Evolutionary conservation across 2,113 vertebrate genomes (phyloP).

Genomic region (Chitala chitala): DNA sequence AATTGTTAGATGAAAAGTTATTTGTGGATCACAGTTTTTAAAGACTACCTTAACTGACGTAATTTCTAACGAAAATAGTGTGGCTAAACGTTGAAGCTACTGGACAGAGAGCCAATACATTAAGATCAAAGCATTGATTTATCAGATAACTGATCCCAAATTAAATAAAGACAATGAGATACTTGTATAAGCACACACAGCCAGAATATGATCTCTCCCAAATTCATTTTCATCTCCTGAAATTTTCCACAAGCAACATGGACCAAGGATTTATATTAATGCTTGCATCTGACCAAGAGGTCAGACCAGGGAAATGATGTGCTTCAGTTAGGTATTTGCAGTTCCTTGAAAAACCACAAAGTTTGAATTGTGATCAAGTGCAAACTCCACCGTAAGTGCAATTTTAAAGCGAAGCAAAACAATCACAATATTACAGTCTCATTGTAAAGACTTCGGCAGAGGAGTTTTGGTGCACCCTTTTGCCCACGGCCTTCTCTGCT

Average conservation of each 20-base stretch:
- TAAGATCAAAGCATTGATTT: no score
- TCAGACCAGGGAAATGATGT: neutral
- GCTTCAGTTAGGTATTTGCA: neutral
- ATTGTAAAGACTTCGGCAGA: neutral
- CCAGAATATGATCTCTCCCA: neutral
- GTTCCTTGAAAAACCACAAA: conserved; percentile 1
- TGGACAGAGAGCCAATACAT: no score
- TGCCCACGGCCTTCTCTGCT: neutral
- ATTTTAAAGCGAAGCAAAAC: neutral
- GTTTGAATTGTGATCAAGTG: conserved; percentile 14
- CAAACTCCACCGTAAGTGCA: neutral
- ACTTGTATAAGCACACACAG: neutral
- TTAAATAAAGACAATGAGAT: neutral
- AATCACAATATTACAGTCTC: neutral
- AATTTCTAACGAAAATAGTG: no score
- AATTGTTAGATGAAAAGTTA: no score
- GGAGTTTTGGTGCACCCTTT: neutral
- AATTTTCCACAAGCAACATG: neutral
- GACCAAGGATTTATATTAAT: neutral
- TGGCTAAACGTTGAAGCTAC: no score
- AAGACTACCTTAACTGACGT: no score
- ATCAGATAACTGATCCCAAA: neutral
- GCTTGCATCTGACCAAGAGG: neutral
- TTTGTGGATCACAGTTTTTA: no score
- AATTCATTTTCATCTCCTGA: neutral